Base-by-base conservation (phyloP, 2,113 vertebrate genomes). In the Mugil cephalus region DNA sequence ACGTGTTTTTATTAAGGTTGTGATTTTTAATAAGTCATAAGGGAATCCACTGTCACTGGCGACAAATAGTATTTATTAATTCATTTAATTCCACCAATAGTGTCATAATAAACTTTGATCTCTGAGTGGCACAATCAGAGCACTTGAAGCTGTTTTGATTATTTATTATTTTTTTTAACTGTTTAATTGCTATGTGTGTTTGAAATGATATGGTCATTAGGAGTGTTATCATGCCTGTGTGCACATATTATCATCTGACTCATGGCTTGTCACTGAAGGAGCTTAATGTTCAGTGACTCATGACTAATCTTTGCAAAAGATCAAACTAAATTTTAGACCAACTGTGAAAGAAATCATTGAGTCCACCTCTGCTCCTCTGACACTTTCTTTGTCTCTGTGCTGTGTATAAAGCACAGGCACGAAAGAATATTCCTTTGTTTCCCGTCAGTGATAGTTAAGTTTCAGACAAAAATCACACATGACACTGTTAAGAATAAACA, bases 261-360 rank as follows among this genome's bases (percentile, higher is more conserved):
- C 85, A 87, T 45, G 35, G 19, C 42, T 79, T 80, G 73, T 83
- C 72, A 85, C 74, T 54, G 52, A 79, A 63, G 54, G 67, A 75
- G 65, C 80, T 76, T 70, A 38, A 62, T 82, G 74, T 84, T 84
- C 69, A 62, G 61, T 87, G 74, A 89, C 69, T 85, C 79, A 85
- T 50, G 46, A 58, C 38, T 61, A 53, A 87, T 59, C 42, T 64
- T 67, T 65, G 46, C 56, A 24, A 34, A 68, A 76, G 42, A 67
- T 65, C 21, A 60, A 77, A 76, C 34, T 8, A 65, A 24, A 53
- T 65, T 51, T 74, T 42, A 59, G 50, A 74, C 50, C 21, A 77
- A 21, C 73, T 68, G n/a, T 74, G 45, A 80, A 70, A 69, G 8
- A 61, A 59, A 45, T 40, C 4, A 38, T 18, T n/a, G 36, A 54